Evolutionary conservation across 2,888 invertebrate genomes (phyloP).

Genomic region (Conops quadrifasciatus): DNA sequence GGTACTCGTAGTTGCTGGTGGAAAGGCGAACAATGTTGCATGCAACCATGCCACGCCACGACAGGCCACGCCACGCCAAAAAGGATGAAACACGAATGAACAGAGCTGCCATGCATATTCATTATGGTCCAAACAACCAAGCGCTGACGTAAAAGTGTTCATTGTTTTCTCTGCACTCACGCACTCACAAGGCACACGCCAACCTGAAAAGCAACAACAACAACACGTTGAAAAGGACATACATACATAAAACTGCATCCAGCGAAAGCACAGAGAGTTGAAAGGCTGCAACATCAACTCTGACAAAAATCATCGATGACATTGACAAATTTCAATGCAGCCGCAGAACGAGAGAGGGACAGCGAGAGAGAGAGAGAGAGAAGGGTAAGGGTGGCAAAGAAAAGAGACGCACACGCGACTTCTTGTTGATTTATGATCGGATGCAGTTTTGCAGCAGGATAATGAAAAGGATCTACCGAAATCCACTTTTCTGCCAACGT

Average conservation of each 20-base stretch:
- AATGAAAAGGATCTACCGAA: conserved; percentile 16
- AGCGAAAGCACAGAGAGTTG: not conserved
- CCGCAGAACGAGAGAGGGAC: not conserved
- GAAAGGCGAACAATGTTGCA: conserved; percentile 30
- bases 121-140: conserved; percentile 24
- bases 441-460: conserved; percentile 32
- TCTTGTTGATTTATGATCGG: conserved; percentile 27
- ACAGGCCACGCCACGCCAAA: not conserved
- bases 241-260: conserved; percentile 26
- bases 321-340: conserved; percentile 44
- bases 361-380: not conserved
- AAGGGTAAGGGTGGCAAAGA: not conserved
- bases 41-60: not conserved
- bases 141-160: too few species aligned
- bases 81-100: conserved; percentile 18
- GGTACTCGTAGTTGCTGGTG: not conserved
- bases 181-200: conserved; percentile 11
- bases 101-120: conserved; percentile 26
- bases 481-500: not conserved
- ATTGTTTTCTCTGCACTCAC: not conserved
- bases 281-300: conserved; percentile 24
- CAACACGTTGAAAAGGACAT: not conserved
- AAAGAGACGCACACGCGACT: conserved; percentile 2
- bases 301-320: conserved; percentile 48
- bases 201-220: not conserved